Percentiles rank a stretch among this genome's conserved stretches.
These are phyloP conservation scores for Chaetodon auriga DNA, from an alignment of 2,113 vertebrate genomes.

Conservation along the genomic window DNA sequence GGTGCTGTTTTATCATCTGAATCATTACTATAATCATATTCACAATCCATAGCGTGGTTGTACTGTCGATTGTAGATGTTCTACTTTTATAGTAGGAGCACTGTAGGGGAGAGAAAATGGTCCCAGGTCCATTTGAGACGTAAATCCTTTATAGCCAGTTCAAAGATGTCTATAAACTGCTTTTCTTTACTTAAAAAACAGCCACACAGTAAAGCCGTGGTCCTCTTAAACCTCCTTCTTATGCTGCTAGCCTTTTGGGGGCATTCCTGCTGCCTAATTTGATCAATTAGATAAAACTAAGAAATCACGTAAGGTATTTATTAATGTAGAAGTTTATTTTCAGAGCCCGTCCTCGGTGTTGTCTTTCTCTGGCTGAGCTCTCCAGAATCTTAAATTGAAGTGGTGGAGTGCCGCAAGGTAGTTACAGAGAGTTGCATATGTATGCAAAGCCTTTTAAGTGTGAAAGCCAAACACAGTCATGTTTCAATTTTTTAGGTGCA, in stretches of 20 bases:
- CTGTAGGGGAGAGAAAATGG: slow-evolving; percentile 34
- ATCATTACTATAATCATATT: slow-evolving; percentile 45
- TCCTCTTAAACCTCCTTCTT: neutral
- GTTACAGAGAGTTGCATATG: slow-evolving; percentile 66
- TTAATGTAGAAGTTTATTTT: slow-evolving; percentile 46
- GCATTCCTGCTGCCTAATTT: slow-evolving; percentile 1
- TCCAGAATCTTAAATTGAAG: slow-evolving; percentile 61
- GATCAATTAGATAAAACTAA: slow-evolving; percentile 27
- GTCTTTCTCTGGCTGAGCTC: slow-evolving; percentile 52
- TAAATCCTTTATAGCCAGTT: slow-evolving; percentile 14
- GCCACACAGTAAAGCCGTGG: neutral
- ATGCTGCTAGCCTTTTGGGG: neutral
- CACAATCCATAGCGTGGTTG: slow-evolving; percentile 32
- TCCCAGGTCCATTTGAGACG: slow-evolving; percentile 25
- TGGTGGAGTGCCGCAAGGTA: slow-evolving; percentile 51
- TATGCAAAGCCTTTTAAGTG: slow-evolving; percentile 81
- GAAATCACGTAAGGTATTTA: slow-evolving; percentile 4
- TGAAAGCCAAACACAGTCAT: slow-evolving; percentile 78
- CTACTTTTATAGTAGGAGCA: slow-evolving; percentile 9
- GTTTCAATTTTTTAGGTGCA: slow-evolving; percentile 69
- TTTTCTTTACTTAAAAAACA: neutral
- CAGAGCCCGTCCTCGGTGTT: slow-evolving; percentile 15
- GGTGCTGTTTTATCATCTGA: slow-evolving; percentile 32
- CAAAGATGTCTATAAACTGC: neutral
- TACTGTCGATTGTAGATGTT: slow-evolving; percentile 22